phyloP scores from a whole-genome alignment of 2,888 invertebrate genomes.

The Xestobium rufovillosum region DNA sequence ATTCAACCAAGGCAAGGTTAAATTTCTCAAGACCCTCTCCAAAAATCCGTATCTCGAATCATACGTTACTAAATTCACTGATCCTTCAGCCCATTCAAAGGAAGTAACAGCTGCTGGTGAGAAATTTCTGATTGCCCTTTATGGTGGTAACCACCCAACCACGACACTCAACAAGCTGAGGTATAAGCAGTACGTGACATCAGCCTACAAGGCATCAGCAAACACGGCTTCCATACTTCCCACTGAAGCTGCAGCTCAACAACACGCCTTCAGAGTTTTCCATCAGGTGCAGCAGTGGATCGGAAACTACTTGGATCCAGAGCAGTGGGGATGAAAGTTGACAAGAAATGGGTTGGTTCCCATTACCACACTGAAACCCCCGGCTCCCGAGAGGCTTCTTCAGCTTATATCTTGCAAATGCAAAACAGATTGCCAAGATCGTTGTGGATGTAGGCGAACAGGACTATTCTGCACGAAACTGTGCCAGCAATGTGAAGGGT shows the following conservation, averaged over 20 bases:
- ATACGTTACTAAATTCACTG: not conserved
- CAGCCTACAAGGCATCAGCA: not conserved
- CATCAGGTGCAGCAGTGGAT: not conserved
- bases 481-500: too few relatives aligned
- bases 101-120: not conserved
- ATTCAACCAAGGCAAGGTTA: conserved; percentile 18
- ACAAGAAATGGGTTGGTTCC: not conserved
- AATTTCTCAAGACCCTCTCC: conserved; percentile 19
- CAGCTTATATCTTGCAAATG: too few relatives aligned
- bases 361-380: too few relatives aligned
- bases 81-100: not conserved
- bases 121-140: not conserved
- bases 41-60: conserved; percentile 7
- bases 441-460: too few relatives aligned
- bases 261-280: not conserved
- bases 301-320: not conserved
- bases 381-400: too few relatives aligned
- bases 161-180: not conserved
- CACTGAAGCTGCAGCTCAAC: not conserved
- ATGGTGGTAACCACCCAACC: not conserved
- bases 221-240: not conserved
- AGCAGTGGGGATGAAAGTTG: conserved; percentile 2
- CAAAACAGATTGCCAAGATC: too few relatives aligned
- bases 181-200: conserved; percentile 1
- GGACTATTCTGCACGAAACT: too few relatives aligned